Evolutionary conservation across 92 coral and sea anemone species (phyloP).

Genomic region (Isaurus tuberculatus): DNA sequence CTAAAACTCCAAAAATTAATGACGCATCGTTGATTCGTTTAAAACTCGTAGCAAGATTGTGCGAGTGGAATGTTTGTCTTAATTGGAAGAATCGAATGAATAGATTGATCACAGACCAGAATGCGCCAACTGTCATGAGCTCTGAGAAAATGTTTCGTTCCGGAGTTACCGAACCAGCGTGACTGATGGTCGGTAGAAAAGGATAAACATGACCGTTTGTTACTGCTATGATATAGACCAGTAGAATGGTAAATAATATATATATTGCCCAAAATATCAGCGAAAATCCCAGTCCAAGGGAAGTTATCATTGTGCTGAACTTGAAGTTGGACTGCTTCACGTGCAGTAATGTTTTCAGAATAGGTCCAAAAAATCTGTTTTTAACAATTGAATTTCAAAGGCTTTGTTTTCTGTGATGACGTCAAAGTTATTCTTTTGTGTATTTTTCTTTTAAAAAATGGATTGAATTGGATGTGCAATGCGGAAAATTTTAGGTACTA

Average conservation of each 20-base stretch:
- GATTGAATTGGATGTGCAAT: too few relatives aligned
- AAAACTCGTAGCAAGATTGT: background rate
- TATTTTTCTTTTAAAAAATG: too few relatives aligned
- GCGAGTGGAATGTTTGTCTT: constrained; percentile 6
- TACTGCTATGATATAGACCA: constrained; percentile 53
- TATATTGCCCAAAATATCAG: constrained; percentile 56
- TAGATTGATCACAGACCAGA: constrained; percentile 41
- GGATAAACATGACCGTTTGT: constrained; percentile 47
- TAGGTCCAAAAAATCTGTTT: too few relatives aligned
- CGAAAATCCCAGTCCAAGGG: constrained; percentile 46
- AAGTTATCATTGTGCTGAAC: background rate
- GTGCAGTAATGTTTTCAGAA: too few relatives aligned
- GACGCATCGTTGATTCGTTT: constrained; percentile 41
- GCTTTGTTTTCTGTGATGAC: too few relatives aligned
- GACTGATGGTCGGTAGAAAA: constrained; percentile 59
- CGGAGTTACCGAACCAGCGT: constrained; percentile 50
- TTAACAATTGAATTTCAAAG: too few relatives aligned
- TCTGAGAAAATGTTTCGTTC: constrained; percentile 52
- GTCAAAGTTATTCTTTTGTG: too few relatives aligned
- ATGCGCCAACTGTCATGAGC: constrained; percentile 41
- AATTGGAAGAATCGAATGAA: constrained; percentile 43
- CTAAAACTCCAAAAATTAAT: constrained; percentile 15
- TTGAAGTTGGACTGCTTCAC: too few relatives aligned
- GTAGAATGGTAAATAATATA: constrained; percentile 21
- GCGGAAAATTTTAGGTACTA: too few relatives aligned